phyloP scores from a whole-genome alignment of 2,888 invertebrate genomes.

The Oxytorus armatus region DNA sequence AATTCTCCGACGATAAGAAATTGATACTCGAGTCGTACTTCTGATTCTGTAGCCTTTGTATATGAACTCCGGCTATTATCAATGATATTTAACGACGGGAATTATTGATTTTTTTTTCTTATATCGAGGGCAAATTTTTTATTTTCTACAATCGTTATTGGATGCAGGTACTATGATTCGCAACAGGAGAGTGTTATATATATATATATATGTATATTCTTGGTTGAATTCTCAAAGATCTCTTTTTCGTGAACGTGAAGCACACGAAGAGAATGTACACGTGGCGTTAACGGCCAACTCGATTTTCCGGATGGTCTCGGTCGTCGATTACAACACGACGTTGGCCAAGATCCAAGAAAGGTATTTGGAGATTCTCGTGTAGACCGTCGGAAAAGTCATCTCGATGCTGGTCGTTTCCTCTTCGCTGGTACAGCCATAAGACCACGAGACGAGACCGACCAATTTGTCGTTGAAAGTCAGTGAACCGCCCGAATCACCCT shows the following conservation, averaged over 20 bases:
- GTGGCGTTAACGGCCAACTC: constrained; percentile 51
- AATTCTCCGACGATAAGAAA: too few relatives aligned
- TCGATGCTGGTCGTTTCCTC: constrained; percentile 10
- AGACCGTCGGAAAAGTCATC: constrained; percentile 48
- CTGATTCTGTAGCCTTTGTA: too few relatives aligned
- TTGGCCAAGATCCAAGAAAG: constrained; percentile 62
- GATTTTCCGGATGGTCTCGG: constrained; percentile 48
- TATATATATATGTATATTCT: too few relatives aligned
- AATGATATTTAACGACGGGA: too few relatives aligned
- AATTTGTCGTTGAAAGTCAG: constrained; percentile 29
- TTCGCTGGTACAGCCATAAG: constrained; percentile 39
- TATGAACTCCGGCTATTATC: too few relatives aligned
- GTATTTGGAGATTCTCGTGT: constrained; percentile 44
- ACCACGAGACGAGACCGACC: constrained; percentile 38
- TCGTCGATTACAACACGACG: constrained; percentile 20
- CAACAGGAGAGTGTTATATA: too few relatives aligned
- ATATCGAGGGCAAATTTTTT: too few relatives aligned
- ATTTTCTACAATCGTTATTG: too few relatives aligned
- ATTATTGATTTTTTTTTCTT: too few relatives aligned
- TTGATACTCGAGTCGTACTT: too few relatives aligned
- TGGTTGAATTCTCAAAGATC: too few relatives aligned
- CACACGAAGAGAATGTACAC: constrained; percentile 8
- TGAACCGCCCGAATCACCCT: constrained; percentile 40
- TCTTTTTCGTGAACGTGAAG: not conserved
- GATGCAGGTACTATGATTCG: too few relatives aligned